Conservation (phyloP, 2,797 vertebrate species). For the Atherinosoma microstoma region DNA sequence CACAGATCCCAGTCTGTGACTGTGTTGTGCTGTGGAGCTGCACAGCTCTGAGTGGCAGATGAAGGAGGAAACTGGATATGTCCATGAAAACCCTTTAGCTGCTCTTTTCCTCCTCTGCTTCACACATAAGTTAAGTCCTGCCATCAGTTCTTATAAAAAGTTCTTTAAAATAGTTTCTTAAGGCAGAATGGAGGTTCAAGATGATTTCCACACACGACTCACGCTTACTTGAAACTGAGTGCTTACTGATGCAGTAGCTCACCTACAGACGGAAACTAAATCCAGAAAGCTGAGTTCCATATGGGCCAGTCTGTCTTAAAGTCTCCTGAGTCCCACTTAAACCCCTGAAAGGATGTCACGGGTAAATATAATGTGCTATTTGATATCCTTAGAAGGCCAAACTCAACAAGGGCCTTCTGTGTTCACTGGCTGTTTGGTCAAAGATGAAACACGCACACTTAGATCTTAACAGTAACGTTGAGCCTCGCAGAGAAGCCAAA, state of each 20-base stretch:
- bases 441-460: constrained; percentile 45
- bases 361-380: constrained; percentile 47
- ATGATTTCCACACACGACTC: constrained; percentile 46
- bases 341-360: constrained; percentile 35
- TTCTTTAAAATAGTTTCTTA: constrained; percentile 35
- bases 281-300: constrained; percentile 54
- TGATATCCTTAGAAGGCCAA: constrained; percentile 54
- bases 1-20: constrained; percentile 51
- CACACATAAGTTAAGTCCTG: constrained; percentile 42
- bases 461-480: constrained; percentile 15
- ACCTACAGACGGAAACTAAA: constrained; percentile 25
- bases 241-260: constrained; percentile 39
- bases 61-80: constrained; percentile 54
- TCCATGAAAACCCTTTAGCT: constrained; percentile 33
- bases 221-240: constrained; percentile 37
- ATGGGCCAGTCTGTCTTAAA: constrained; percentile 35
- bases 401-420: constrained; percentile 63
- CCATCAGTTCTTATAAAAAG: constrained; percentile 38
- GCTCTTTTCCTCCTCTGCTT: constrained; percentile 37
- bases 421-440: constrained; percentile 49
- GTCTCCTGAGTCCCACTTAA: constrained; percentile 40
- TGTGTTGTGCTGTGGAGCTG: constrained; percentile 26
- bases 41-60: constrained; percentile 21
- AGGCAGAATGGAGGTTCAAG: constrained; percentile 31
- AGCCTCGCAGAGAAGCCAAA: constrained; percentile 29